These are phyloP conservation scores for Irena cyanogastra DNA, from an alignment of 2,113 vertebrate species.

Conservation along the genomic window DNA sequence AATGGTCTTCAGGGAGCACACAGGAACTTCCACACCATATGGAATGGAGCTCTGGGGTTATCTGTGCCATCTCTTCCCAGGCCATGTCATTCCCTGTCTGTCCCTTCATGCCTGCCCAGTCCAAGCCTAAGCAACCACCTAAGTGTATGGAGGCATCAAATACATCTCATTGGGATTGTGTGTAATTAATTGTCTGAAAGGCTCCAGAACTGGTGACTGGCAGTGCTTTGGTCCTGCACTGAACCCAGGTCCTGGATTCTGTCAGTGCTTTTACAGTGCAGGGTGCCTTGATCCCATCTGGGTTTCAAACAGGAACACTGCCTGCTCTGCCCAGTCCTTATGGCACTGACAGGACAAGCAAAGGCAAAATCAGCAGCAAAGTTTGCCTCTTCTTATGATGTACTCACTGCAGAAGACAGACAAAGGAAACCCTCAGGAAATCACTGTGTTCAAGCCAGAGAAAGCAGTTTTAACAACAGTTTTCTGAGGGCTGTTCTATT, in stretches of 20 bases:
- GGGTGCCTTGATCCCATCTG: background rate
- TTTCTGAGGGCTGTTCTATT: background rate
- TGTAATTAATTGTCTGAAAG: background rate
- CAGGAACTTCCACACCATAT: background rate
- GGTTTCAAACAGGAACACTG: background rate
- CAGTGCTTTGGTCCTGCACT: background rate
- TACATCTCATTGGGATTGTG: fast-evolving
- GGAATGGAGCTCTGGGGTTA: background rate
- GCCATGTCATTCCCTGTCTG: background rate
- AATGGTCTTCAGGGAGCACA: background rate
- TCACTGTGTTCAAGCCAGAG: background rate
- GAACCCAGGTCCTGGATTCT: background rate
- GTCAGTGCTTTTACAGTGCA: background rate
- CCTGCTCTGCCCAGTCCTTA: background rate
- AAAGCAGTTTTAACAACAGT: background rate
- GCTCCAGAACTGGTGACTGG: background rate
- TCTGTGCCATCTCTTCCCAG: background rate
- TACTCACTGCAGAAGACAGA: background rate
- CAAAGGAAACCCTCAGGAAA: background rate
- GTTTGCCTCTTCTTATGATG: background rate
- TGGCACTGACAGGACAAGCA: background rate
- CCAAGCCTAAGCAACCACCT: background rate
- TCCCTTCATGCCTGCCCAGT: background rate
- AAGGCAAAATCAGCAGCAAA: background rate
- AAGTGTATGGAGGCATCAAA: background rate